Conservation (phyloP, 2,797 vertebrate species). For the Craterocephalus amniculus region DNA sequence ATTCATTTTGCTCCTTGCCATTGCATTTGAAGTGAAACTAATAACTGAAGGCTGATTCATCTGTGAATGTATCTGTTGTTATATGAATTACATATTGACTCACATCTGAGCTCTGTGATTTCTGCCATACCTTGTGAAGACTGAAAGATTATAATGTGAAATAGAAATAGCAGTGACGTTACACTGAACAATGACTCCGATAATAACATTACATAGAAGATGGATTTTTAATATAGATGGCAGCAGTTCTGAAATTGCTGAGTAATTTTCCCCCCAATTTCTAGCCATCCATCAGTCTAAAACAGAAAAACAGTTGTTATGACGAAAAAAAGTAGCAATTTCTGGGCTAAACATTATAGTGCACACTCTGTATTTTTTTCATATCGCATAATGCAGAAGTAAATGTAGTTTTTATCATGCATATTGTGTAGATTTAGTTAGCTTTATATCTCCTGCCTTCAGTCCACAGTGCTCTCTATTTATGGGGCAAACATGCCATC, state of each 20-base stretch:
- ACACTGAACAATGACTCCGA: constrained; percentile 19
- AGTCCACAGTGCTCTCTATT: constrained; percentile 43
- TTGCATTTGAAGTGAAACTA: constrained; percentile 34
- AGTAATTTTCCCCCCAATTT: constrained; percentile 9
- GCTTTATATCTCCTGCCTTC: constrained; percentile 52
- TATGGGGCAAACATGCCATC: constrained; percentile 45
- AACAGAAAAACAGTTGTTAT: constrained; percentile 11
- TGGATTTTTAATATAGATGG: constrained; percentile 18
- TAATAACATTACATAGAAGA: constrained; percentile 24
- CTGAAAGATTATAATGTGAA: constrained; percentile 37
- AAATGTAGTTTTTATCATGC: constrained; percentile 50
- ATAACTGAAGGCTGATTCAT: constrained; percentile 29
- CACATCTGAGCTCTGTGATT: constrained; percentile 32
- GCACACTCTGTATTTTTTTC: constrained; percentile 39
- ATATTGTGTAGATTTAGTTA: constrained; percentile 51
- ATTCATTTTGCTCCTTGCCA: constrained; percentile 17
- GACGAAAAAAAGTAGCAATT: constrained; percentile 16
- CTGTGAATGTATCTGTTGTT: constrained; percentile 35
- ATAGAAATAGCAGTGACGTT: constrained; percentile 9
- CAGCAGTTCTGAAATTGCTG: background rate
- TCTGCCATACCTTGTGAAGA: constrained; percentile 39
- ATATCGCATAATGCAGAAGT: constrained; percentile 59
- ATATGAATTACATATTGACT: constrained; percentile 54
- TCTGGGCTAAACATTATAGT: constrained; percentile 24
- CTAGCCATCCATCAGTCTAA: constrained; percentile 13